Percentiles rank a stretch among this genome's conserved stretches.
Conservation (phyloP, 2,888 invertebrate genomes). For the Microctonus aethiopoides region DNA sequence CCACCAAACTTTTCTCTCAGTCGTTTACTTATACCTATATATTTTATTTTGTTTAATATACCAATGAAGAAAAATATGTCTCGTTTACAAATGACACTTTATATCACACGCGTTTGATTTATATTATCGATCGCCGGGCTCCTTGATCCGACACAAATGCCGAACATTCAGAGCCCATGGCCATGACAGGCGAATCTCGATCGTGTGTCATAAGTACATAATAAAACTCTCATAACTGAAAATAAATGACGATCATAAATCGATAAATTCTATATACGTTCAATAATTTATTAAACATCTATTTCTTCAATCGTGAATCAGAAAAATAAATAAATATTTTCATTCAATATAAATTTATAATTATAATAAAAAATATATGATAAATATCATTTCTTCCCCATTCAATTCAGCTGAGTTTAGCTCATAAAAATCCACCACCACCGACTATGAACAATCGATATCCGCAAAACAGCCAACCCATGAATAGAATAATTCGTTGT, state of each 20-base stretch:
- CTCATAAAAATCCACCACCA: not conserved
- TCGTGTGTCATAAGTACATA: not conserved
- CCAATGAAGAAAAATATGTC: not conserved
- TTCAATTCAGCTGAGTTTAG: not conserved
- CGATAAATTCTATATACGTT: not conserved
- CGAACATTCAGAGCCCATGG: not conserved
- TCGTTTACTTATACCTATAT: not conserved
- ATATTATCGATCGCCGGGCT: not conserved
- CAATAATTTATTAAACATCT: not conserved
- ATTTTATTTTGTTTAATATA: not conserved
- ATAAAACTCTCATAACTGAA: not conserved
- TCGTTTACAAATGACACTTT: not conserved
- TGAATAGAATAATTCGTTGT: constrained; percentile 47
- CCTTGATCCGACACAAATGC: not conserved
- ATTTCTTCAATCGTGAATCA: too few relatives aligned
- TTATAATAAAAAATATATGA: too few relatives aligned
- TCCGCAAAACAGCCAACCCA: constrained; percentile 6
- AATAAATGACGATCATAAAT: not conserved
- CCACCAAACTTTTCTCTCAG: not conserved
- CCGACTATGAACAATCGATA: constrained; percentile 20
- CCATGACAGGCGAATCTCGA: not conserved
- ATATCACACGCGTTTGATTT: not conserved
- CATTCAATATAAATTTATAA: not conserved
- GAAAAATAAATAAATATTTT: not conserved
- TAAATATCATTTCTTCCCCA: not conserved